Conservation (phyloP, 2,888 invertebrate species). For the Anarsia innoxiella region DNA sequence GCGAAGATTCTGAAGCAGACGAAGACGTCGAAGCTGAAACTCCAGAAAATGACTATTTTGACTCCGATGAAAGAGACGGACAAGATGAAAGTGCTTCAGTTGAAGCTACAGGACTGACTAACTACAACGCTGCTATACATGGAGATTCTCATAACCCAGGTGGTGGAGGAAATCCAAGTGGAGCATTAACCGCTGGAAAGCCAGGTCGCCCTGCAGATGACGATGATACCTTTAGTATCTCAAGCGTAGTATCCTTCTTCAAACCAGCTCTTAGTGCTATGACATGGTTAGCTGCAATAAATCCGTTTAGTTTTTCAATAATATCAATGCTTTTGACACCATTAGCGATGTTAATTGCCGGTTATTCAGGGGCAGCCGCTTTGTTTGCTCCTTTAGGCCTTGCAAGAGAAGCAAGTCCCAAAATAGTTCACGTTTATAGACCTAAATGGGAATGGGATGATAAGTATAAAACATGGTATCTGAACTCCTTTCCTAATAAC, state of each 20-base stretch:
- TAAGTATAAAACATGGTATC: constrained; percentile 70
- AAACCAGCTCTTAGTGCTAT: constrained; percentile 68
- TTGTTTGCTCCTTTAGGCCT: constrained; percentile 79
- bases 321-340: constrained; percentile 78
- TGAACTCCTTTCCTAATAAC: constrained; percentile 50
- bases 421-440: constrained; percentile 47
- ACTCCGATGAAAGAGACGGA: constrained; percentile 42
- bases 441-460: constrained; percentile 77
- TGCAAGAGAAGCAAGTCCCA: constrained; percentile 53
- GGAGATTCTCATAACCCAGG: constrained; percentile 40
- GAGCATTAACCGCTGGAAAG: constrained; percentile 36
- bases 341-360: constrained; percentile 76
- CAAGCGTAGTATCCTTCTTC: constrained; percentile 59
- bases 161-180: constrained; percentile 32
- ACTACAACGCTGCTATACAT: constrained; percentile 45
- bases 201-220: constrained; percentile 45
- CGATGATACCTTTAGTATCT: constrained; percentile 65
- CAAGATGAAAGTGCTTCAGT: constrained; percentile 49
- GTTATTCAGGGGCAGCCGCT: constrained; percentile 76
- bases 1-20: constrained; percentile 44
- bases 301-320: constrained; percentile 75
- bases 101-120: constrained; percentile 47
- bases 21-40: constrained; percentile 33
- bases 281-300: constrained; percentile 70
- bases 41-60: constrained; percentile 36